phyloP scores from a whole-genome alignment of 23 tunicate species.

The Trididemnum clinides region DNA sequence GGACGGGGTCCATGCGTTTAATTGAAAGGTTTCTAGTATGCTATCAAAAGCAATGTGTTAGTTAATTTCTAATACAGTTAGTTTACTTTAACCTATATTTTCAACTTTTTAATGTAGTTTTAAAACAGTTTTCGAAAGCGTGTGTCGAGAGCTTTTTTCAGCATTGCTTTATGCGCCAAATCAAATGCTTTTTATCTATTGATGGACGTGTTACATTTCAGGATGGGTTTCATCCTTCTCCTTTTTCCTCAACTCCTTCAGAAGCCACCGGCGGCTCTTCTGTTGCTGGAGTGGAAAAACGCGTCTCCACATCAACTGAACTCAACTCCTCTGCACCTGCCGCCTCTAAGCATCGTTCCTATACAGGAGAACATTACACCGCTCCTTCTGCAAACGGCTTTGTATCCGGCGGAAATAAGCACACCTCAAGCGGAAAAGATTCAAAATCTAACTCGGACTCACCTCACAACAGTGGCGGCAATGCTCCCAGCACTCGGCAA shows the following conservation, averaged over 20 bases:
- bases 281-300: background rate
- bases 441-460: background rate
- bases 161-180: background rate
- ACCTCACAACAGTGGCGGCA: background rate
- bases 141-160: no score
- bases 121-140: no score
- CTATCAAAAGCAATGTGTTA: no score
- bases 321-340: background rate
- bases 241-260: background rate
- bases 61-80: no score
- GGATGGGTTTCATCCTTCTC: background rate
- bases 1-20: no score
- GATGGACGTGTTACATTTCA: no score
- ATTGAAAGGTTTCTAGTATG: no score
- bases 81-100: no score
- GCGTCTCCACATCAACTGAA: background rate
- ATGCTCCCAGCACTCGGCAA: background rate
- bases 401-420: background rate
- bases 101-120: no score
- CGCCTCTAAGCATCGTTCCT: background rate
- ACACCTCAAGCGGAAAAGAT: background rate
- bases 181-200: background rate
- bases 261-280: background rate
- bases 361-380: background rate
- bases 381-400: background rate